phyloP scores from a whole-genome alignment of 2,113 vertebrate species.

The Nannospalax galili region DNA sequence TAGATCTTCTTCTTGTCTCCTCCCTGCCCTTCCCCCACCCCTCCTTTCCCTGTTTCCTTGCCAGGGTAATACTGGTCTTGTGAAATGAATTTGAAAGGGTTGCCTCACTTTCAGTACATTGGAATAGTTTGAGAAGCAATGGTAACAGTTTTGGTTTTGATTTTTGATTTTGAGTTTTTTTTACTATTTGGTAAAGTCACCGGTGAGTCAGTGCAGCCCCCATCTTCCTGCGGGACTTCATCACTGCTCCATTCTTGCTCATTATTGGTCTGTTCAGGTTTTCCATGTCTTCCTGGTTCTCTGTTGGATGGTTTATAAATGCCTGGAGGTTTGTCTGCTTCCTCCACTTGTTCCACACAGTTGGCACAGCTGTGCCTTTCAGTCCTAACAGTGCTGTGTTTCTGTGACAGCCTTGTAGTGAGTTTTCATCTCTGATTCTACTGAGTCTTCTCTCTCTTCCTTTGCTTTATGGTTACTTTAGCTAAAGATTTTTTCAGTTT shows the following conservation, averaged over 20 bases:
- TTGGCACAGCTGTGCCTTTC: too few relatives aligned
- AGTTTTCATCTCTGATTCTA: too few relatives aligned
- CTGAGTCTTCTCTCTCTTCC: too few relatives aligned
- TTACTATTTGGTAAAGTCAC: not conserved
- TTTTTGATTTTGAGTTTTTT: too few relatives aligned
- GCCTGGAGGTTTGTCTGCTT: too few relatives aligned
- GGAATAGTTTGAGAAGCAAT: not conserved
- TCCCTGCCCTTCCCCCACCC: too few relatives aligned
- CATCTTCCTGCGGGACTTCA: not conserved
- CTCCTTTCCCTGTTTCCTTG: not conserved
- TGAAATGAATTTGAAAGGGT: not conserved
- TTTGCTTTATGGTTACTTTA: too few relatives aligned
- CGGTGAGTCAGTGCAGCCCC: not conserved
- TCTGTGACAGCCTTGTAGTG: too few relatives aligned
- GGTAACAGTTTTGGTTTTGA: not conserved
- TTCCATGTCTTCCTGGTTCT: not conserved
- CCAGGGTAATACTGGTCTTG: not conserved
- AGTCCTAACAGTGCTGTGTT: too few relatives aligned
- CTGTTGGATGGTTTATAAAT: not conserved
- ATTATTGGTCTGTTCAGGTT: not conserved
- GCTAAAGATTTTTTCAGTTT: too few relatives aligned
- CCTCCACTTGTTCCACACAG: too few relatives aligned
- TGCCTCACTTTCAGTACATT: not conserved
- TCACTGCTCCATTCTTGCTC: not conserved
- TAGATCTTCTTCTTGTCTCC: too few relatives aligned